Evolutionary conservation across 1,140 invertebrate species (phyloP), one percentile per base, ranked within the genome.

Genomic region (Trichonephila clavata): DNA sequence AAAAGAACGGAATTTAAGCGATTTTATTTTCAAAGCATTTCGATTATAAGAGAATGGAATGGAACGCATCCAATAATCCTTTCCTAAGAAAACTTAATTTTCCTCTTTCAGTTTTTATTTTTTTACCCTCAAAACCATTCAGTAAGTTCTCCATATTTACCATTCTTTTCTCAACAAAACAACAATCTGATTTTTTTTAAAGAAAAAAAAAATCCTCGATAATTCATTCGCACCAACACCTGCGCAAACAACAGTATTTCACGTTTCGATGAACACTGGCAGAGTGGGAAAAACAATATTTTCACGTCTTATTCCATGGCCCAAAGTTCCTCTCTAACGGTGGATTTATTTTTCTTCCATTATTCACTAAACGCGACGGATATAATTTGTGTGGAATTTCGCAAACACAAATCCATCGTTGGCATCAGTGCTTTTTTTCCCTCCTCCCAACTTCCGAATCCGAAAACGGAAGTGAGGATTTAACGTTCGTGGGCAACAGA

Each of bases 301-400:
- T 77, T 77, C 16, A 20, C 71, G 27, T 32, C 7, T 7, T 77
- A 14, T 68, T 14, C 65, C 65, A 24, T 24, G n/a, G 24, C 3
- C 65, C 65, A 13, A 24, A 24, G 18, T 18, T 24, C 32, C 32
- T 77, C 18, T n/a, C 80, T 24, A 84, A 59, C 21, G 20, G 24
- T 13, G 59, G 59, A 86, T 86, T 86, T 60, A 86, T 63, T 86
- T 86, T 86, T 63, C 60, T 27, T 13, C 3, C 50, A 50, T 50
- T 50, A 50, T 50, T 50, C 60, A 63, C 61, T 86, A 86, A 59
- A 24, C 60, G 16, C 84, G 27, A 77, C 32, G 71, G 71, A 61
- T 86, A 21, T 63, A 86, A 86, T 86, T 86, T 86, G 84, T 63
- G 21, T 63, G 57, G 24, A 77, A 32, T 16, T 39, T 24, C 27